These are phyloP conservation scores for Archips xylosteana DNA, from an alignment of 2,888 invertebrate species.

Conservation along the genomic window DNA sequence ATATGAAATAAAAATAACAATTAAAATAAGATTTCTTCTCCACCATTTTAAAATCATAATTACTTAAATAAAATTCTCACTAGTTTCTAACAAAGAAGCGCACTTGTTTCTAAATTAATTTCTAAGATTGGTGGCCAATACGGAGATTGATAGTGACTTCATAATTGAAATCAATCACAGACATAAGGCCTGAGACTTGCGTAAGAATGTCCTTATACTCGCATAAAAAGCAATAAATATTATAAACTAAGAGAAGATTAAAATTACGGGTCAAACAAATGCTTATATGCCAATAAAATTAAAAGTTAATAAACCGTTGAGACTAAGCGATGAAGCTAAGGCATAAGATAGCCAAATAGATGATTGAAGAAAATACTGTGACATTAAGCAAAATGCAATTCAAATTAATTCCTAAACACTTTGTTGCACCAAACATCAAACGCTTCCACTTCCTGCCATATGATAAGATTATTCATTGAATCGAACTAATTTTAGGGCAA, in stretches of 20 bases:
- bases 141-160: too few relatives aligned
- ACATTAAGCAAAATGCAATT: neutral
- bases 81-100: too few relatives aligned
- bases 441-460: constrained; percentile 67
- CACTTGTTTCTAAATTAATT: too few relatives aligned
- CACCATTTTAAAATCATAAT: too few relatives aligned
- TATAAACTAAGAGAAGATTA: neutral
- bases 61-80: too few relatives aligned
- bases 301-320: neutral
- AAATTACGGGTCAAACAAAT: neutral
- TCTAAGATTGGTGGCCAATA: too few relatives aligned
- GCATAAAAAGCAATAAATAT: neutral
- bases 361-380: neutral
- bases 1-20: too few relatives aligned
- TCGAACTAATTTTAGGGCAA: constrained; percentile 70
- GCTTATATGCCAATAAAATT: neutral
- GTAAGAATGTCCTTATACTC: neutral
- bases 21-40: too few relatives aligned
- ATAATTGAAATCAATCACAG: neutral
- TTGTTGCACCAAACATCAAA: constrained; percentile 37
- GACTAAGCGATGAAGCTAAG: neutral
- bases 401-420: too few relatives aligned
- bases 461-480: constrained; percentile 67
- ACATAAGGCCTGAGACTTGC: neutral
- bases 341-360: neutral